Base-by-base conservation (phyloP, 2,888 invertebrate species). In the Leptarthrus brevirostris region DNA sequence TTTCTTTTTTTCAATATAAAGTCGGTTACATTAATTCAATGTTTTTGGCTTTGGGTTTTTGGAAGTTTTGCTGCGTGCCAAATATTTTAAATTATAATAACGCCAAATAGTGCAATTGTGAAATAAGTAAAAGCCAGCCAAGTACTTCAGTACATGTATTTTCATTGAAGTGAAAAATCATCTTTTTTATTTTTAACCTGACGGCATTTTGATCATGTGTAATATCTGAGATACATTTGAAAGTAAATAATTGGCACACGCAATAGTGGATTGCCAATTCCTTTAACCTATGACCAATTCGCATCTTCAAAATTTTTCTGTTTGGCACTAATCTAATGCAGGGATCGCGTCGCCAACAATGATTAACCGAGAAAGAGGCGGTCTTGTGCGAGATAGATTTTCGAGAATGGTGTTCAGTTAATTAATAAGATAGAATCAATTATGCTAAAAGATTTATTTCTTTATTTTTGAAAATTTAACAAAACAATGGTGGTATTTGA, bases 241-340 rank as follows among this genome's bases (percentile, higher is more conserved):
- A n/a, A 20, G 24, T 24, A 26, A 66, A 14, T 49, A 49, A 49
- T 66, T 66, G 66, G 24, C 66, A 66, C 66, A 49, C 66, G 66
- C 49, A 66, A 0, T 1, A 20, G 8, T 47, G 10, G 16, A 24
- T 66, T 66, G 66, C 66, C 66, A 66, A 66, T 16, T 49, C 66
- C 56, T 47, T 66, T 66, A 66, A 47, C 66, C 66, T 66, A 47
- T 66, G 66, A 66, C 49, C 14, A 16, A 16, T 22, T 66, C 49
- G 66, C 22, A 24, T 66, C 16, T 24, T 24, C 18, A 26, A 47
- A 44, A 66, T 66, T 53, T 18, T 53, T 20, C 18, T 20, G 49
- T 30, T 14, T 18, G 6, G 34, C n/a, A n/a, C 40, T 14, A 44
- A 8, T 44, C 16, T 44, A 44, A 8, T 30, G 30, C 8, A 30